Evolutionary conservation across 2,888 invertebrate species (phyloP).

Genomic region (Eubasilissa splendida): DNA sequence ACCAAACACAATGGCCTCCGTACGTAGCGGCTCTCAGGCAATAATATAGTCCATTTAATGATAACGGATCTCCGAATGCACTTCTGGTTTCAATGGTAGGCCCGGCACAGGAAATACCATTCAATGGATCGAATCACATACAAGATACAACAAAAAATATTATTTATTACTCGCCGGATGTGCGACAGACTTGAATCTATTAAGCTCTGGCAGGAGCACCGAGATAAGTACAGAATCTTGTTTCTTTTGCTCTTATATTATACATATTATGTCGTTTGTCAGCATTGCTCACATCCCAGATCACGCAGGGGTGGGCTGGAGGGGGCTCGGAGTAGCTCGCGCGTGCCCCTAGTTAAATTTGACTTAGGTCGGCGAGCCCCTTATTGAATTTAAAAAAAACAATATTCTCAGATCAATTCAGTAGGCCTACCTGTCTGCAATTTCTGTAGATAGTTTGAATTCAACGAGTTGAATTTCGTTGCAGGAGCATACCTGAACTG

Average conservation of each 20-base stretch:
- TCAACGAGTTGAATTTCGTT: neutral
- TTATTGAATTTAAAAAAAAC: neutral
- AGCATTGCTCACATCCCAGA: neutral
- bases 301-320: neutral
- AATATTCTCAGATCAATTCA: neutral
- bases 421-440: no score
- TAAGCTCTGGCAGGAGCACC: neutral
- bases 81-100: constrained; percentile 4
- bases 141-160: constrained; percentile 42
- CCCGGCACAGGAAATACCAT: constrained; percentile 44
- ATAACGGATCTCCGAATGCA: constrained; percentile 17
- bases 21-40: constrained; percentile 5
- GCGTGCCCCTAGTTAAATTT: neutral
- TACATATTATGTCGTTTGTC: neutral
- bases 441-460: neutral
- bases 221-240: constrained; percentile 6
- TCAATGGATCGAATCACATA: constrained; percentile 44
- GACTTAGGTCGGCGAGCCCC: no score
- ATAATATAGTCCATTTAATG: constrained; percentile 6
- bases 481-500: no score
- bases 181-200: constrained; percentile 44
- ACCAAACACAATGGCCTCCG: neutral
- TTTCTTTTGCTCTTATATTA: neutral
- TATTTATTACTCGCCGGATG: constrained; percentile 47
- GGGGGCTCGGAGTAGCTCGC: neutral